phyloP scores from a whole-genome alignment of 2,797 vertebrate species.

The Neostethus bicornis region DNA sequence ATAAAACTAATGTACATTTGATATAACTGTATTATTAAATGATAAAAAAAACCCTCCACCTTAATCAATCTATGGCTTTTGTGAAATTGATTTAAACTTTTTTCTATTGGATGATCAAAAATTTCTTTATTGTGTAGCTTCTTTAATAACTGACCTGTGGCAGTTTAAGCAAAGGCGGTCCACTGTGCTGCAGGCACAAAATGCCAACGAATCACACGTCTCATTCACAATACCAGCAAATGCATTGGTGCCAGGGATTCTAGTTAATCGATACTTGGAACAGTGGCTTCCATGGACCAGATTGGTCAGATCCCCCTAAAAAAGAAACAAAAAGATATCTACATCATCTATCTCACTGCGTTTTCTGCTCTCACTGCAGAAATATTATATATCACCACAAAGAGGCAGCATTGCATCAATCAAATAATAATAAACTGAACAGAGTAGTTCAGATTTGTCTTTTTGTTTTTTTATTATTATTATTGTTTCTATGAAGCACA shows the following conservation, averaged over 20 bases:
- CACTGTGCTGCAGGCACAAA: conserved; percentile 98
- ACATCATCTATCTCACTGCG: background rate
- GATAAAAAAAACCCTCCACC: background rate
- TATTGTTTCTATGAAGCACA: too few species aligned
- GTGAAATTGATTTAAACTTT: background rate
- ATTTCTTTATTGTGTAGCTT: too few species aligned
- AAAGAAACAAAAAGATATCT: background rate
- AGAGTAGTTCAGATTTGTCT: too few species aligned
- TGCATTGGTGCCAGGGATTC: conserved; percentile 95
- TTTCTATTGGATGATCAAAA: background rate
- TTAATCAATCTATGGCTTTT: background rate
- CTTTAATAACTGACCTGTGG: too few species aligned
- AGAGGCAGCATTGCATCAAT: conserved; percentile 42
- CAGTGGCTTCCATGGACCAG: conserved; percentile 97
- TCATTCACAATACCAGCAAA: conserved; percentile 98
- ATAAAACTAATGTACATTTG: too few species aligned
- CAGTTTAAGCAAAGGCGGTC: conserved; percentile 98
- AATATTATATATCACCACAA: conserved; percentile 39
- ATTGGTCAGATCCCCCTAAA: conserved; percentile 95
- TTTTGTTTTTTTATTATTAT: too few species aligned
- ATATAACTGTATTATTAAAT: background rate
- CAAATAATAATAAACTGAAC: background rate
- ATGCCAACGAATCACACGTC: conserved; percentile 95
- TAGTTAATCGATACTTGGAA: conserved; percentile 92
- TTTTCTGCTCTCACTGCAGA: background rate